A percentile compares a stretch with the other conserved stretches of the same genome.
Conservation (phyloP, 2,113 vertebrate species). For the Scartelaos histophorus region DNA sequence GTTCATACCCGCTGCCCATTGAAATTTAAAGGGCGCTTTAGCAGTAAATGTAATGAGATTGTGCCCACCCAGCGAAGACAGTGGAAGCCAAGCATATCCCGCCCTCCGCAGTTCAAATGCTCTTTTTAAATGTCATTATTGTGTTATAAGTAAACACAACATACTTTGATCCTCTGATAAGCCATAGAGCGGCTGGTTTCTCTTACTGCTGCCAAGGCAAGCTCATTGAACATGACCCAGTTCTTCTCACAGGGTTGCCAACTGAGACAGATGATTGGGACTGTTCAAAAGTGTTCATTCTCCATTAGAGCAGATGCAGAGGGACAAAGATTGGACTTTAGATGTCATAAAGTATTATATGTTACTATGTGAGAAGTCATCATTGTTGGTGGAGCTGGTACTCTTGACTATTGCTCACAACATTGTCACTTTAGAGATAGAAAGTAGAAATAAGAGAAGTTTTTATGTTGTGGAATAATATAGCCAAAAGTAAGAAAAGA, state of each 20-base stretch:
- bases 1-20: constrained; percentile 24
- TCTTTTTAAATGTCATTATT: constrained; percentile 3
- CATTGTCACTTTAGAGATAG: too few species aligned
- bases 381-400: neutral
- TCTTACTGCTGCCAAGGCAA: neutral
- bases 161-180: neutral
- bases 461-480: too few species aligned
- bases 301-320: neutral
- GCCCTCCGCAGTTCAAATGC: constrained; percentile 3
- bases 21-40: constrained; percentile 41
- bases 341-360: neutral
- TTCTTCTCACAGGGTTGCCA: neutral
- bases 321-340: neutral
- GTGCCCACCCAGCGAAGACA: constrained; percentile 5
- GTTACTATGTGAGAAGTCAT: neutral
- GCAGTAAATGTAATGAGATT: constrained; percentile 45
- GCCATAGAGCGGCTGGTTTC: neutral
- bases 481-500: too few species aligned
- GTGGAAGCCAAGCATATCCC: constrained; percentile 5
- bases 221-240: neutral
- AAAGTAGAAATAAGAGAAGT: too few species aligned
- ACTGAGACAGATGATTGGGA: neutral
- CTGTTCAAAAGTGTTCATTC: neutral
- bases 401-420: too few species aligned
- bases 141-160: constrained; percentile 4